phyloP scores from a whole-genome alignment of 2,113 vertebrate genomes.

The Peucedramus taeniatus region DNA sequence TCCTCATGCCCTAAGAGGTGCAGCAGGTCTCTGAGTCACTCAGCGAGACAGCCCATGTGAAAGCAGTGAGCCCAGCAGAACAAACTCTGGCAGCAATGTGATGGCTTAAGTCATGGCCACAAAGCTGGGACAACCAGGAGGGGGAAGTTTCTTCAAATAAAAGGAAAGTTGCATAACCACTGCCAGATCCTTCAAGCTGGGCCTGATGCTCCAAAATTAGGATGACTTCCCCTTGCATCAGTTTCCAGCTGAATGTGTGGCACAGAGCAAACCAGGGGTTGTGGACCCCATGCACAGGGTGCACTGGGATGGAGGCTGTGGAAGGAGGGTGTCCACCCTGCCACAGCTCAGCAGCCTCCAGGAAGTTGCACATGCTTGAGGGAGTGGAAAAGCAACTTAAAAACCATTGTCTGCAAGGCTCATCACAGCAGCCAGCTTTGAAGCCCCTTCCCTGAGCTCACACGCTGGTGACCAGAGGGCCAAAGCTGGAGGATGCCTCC shows the following conservation, averaged over 20 bases:
- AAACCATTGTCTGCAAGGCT: background rate
- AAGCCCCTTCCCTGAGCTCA: background rate
- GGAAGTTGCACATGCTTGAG: accelerated
- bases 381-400: background rate
- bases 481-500: background rate
- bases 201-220: background rate
- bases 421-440: background rate
- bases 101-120: conserved; percentile 43
- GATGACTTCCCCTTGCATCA: background rate
- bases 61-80: background rate
- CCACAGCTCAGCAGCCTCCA: accelerated
- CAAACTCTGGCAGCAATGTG: background rate
- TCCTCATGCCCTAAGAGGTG: background rate
- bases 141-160: conserved; percentile 22
- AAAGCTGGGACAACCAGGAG: background rate
- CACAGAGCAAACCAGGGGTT: accelerated
- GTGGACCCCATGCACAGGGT: background rate
- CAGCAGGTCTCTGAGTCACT: background rate
- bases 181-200: background rate
- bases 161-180: conserved; percentile 13
- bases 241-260: background rate
- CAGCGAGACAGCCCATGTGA: background rate
- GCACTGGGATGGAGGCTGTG: background rate
- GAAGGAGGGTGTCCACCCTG: background rate
- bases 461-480: background rate